A percentile compares a stretch with the other conserved stretches of the same genome.
Conservation (phyloP, 2,888 invertebrate genomes). For the Escarpia spicata region DNA sequence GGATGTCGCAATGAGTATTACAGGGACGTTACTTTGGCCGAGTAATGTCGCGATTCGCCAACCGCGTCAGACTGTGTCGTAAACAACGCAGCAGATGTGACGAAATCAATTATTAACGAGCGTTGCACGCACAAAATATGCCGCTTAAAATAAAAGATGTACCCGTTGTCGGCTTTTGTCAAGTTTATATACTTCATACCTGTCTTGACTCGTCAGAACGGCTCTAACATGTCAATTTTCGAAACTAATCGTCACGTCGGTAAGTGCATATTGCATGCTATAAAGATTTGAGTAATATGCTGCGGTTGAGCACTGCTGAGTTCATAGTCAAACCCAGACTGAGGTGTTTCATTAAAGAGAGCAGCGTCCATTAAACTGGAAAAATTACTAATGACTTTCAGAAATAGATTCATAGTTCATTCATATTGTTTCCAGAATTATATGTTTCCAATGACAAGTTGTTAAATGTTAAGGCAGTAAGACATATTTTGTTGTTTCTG, state of each 20-base stretch:
- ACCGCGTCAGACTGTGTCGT: not conserved
- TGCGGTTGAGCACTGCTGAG: not conserved
- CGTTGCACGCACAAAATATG: not conserved
- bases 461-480: too few species aligned
- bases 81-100: not conserved
- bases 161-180: not conserved
- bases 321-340: not conserved
- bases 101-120: conserved; percentile 11
- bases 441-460: too few species aligned
- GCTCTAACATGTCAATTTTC: not conserved
- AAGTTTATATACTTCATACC: not conserved
- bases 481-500: too few species aligned
- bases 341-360: too few species aligned
- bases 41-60: not conserved
- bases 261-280: not conserved
- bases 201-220: not conserved
- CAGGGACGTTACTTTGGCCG: not conserved
- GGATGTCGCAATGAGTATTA: not conserved
- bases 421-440: too few species aligned
- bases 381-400: too few species aligned
- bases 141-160: not conserved
- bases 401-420: too few species aligned
- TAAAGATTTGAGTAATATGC: not conserved
- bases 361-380: too few species aligned
- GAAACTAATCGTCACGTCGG: not conserved